These are phyloP conservation scores for Antheraea mylitta DNA, from an alignment of 1,140 invertebrate genomes.

Conservation along the genomic window DNA sequence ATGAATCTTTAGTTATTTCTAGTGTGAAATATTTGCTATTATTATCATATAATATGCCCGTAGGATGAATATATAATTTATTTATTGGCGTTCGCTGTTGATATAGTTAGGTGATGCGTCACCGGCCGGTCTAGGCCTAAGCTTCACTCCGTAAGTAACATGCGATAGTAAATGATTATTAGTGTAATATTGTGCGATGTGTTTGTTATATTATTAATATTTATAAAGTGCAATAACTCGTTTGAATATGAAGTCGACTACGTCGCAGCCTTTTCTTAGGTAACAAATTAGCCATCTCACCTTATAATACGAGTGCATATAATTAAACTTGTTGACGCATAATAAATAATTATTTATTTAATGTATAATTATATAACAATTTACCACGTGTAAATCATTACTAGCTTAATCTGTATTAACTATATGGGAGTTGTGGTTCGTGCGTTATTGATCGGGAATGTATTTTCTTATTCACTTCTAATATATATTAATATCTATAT, in stretches of 20 bases:
- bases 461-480: slow-evolving; percentile 1
- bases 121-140: slow-evolving; percentile 22
- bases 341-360: slow-evolving; percentile 56
- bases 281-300: slow-evolving; percentile 43
- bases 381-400: not conserved
- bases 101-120: slow-evolving; percentile 22
- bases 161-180: slow-evolving; percentile 19
- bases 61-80: slow-evolving; percentile 62
- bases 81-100: slow-evolving; percentile 50
- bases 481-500: not conserved
- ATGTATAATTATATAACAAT: slow-evolving; percentile 45
- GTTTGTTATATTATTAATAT: slow-evolving; percentile 41
- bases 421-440: not conserved
- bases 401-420: not conserved
- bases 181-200: slow-evolving; percentile 29
- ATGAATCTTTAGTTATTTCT: slow-evolving; percentile 73
- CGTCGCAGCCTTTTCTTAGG: slow-evolving; percentile 49
- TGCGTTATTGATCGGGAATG: not conserved
- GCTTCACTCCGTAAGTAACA: slow-evolving; percentile 7
- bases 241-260: slow-evolving; percentile 50
- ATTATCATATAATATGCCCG: slow-evolving; percentile 51
- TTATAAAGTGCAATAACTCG: slow-evolving; percentile 53
- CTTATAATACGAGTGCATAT: slow-evolving; percentile 54
- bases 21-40: slow-evolving; percentile 68
- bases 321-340: slow-evolving; percentile 68